phyloP scores from a whole-genome alignment of 2,797 vertebrate species.

The Tympanoctomys barrerae region DNA sequence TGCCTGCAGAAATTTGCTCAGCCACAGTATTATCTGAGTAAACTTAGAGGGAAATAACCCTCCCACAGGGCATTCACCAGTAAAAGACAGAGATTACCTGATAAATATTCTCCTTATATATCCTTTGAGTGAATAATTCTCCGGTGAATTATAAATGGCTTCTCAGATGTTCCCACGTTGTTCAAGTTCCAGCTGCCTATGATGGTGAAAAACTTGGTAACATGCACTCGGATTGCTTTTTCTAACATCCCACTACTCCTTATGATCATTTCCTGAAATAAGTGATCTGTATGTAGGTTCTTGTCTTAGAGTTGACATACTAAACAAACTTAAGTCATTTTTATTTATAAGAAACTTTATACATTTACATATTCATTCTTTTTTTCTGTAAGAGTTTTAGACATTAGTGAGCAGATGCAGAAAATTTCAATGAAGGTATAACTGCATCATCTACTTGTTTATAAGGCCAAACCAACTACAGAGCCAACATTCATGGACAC shows the following conservation, averaged over 20 bases:
- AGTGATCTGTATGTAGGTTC: not conserved
- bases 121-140: not conserved
- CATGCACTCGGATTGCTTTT: conserved; percentile 10
- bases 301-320: conserved; percentile 31
- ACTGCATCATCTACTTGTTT: not conserved
- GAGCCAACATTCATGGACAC: not conserved
- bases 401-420: not conserved
- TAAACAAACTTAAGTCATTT: not conserved
- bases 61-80: not conserved
- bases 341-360: not conserved
- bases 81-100: not conserved
- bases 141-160: not conserved
- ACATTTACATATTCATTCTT: not conserved
- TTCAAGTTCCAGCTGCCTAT: not conserved
- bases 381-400: not conserved
- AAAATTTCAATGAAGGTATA: not conserved
- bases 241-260: not conserved
- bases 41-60: not conserved
- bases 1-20: not conserved
- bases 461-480: not conserved
- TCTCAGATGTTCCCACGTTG: not conserved
- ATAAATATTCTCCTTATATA: not conserved
- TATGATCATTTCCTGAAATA: not conserved
- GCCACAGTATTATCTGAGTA: not conserved
- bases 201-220: not conserved